Percentiles rank a stretch among this genome's conserved stretches.
Evolutionary conservation across 2,113 vertebrate species (phyloP).

Genomic region (Crotalus viridis): DNA sequence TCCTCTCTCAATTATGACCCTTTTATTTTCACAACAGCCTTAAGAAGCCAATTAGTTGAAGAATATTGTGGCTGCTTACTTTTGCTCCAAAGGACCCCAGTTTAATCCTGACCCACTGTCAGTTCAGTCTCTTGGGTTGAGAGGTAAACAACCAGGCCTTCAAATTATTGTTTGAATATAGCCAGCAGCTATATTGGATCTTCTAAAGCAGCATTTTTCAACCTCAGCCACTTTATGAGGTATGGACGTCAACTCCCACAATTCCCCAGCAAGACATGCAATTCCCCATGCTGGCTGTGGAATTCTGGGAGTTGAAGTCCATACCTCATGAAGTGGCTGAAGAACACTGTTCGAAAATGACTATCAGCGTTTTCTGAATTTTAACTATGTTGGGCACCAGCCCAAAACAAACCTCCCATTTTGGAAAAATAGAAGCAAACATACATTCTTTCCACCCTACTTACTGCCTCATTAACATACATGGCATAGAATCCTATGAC

Average conservation of each 20-base stretch:
- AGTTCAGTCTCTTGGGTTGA: neutral
- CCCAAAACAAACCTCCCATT: neutral
- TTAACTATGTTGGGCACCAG: neutral
- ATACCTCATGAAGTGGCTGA: neutral
- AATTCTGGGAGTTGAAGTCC: neutral
- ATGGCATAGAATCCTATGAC: neutral
- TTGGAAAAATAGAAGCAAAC: neutral
- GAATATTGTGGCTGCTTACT: neutral
- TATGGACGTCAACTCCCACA: neutral
- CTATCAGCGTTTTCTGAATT: neutral
- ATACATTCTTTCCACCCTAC: neutral
- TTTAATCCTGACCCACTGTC: neutral
- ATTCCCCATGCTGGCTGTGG: neutral
- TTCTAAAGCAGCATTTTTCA: neutral
- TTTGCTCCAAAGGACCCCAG: neutral
- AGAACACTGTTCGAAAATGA: neutral
- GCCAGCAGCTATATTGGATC: neutral
- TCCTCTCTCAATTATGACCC: neutral
- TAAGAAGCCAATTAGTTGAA: neutral
- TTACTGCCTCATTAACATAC: neutral
- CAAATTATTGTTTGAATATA: neutral
- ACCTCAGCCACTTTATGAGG: neutral
- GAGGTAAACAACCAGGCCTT: neutral
- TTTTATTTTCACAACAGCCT: neutral
- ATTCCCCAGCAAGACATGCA: neutral